Base-by-base conservation (phyloP, 2,797 vertebrate species). In the Chromobotia macracanthus region DNA sequence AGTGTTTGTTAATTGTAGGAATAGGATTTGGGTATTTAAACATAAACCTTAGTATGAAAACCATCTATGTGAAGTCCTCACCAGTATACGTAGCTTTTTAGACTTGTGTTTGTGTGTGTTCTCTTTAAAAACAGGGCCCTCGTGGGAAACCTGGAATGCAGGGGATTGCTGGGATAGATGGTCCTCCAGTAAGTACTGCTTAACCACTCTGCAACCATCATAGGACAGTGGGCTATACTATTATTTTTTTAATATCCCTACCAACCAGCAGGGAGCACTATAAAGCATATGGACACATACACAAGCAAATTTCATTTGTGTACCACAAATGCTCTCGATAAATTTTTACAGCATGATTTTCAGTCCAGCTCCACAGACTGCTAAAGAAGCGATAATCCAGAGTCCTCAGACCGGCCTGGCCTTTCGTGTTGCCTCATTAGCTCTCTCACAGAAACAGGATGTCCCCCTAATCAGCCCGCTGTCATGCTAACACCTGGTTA, bases 81-180 rank as follows among this genome's bases (percentile, higher is more conserved):
- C 9, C 23, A 5, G n/a, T n/a, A n/a, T n/a, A 56, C 0, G 19
- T 23, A 21, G 10, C 19, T 21, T 56, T 23, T 21, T n/a, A 21
- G 18, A 11, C 13, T 1, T 21, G 15, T 41, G 6, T 5, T 28
- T 2, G 6, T 75, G 65, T 41, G 56, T 23, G 50, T 73, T 16
- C 7, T 68, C 18, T 77, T n/a, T 23, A 44, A 3, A 3, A 84
- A 21, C 88, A 98, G 97, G 97, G 97, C 53, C 94, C 94, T 0
- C 90, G 85, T 1, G 97, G 97, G 60, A 96, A 96, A 78, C 80
- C 82, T 15, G 97, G 97, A 66, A 91, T 97, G 72, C 91, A 84
- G 55, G 97, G 97, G 16, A 85, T 95, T 11, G 72, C 94, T 44
- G 97, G 97, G 72, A 92, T 94, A 0, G 96, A 97, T 2, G 97